Conservation (phyloP, 2,888 invertebrate species). For the Polydrusus tereticollis region DNA sequence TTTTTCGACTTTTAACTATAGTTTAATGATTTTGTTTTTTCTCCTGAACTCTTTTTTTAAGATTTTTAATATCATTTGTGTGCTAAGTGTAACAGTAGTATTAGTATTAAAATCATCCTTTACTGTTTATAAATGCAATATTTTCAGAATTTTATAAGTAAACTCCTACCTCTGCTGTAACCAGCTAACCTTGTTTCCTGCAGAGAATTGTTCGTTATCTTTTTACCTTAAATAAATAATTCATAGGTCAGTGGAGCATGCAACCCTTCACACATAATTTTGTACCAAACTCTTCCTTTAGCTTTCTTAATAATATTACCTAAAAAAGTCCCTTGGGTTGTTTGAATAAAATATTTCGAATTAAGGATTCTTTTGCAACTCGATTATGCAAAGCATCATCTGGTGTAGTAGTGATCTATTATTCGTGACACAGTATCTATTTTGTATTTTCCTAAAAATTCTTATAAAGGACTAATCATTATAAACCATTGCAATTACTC, state of each 20-base stretch:
- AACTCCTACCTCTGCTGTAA: neutral
- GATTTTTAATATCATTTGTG: too few species aligned
- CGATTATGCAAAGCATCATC: neutral
- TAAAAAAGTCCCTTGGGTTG: constrained; percentile 6
- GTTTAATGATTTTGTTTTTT: too few species aligned
- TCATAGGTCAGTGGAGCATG: constrained; percentile 32
- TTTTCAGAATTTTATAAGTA: neutral
- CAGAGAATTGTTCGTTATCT: constrained; percentile 6
- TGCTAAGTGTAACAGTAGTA: too few species aligned
- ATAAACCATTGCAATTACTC: too few species aligned
- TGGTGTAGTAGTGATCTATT: neutral
- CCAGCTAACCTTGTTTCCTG: constrained; percentile 35
- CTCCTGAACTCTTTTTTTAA: too few species aligned
- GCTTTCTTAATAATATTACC: constrained; percentile 14
- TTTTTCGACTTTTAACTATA: too few species aligned
- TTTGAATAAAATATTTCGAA: constrained; percentile 2
- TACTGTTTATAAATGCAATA: neutral
- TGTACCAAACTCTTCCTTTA: constrained; percentile 18
- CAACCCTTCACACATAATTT: constrained; percentile 24
- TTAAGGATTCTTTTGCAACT: constrained; percentile 4
- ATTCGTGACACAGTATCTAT: neutral
- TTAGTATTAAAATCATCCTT: too few species aligned
- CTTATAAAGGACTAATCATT: neutral
- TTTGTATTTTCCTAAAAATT: neutral
- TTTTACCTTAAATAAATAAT: constrained; percentile 35